Percentiles rank a stretch among this genome's conserved stretches.
These are phyloP conservation scores for Dasypolia templi DNA, from an alignment of 2,888 invertebrate species.

Conservation along the genomic window DNA sequence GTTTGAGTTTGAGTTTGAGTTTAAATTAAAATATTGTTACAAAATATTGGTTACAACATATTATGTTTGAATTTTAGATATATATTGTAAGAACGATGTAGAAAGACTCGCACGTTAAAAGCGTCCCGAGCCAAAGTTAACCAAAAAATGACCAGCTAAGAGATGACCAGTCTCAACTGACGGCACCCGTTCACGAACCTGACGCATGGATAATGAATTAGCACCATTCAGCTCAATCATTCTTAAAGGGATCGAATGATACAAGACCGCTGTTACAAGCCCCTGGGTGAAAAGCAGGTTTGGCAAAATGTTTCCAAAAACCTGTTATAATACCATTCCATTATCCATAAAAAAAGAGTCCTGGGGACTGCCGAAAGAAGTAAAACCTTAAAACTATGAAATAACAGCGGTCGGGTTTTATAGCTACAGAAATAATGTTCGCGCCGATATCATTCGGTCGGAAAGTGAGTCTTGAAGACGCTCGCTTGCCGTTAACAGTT, in stretches of 20 bases:
- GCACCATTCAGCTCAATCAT: background rate
- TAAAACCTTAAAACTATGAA: too few species aligned
- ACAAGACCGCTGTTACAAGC: background rate
- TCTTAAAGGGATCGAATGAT: background rate
- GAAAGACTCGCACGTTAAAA: background rate
- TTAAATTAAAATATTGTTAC: background rate
- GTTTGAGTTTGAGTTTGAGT: too few species aligned
- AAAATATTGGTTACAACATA: background rate
- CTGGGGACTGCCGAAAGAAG: too few species aligned
- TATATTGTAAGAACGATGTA: background rate
- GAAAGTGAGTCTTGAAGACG: too few species aligned
- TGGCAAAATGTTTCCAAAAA: background rate
- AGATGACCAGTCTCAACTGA: background rate
- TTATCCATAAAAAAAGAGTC: background rate
- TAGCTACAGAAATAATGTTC: too few species aligned
- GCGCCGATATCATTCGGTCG: too few species aligned
- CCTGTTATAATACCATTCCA: background rate
- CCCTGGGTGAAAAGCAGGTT: background rate
- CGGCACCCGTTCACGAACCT: background rate
- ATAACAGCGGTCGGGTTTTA: too few species aligned
- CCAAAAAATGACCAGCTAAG: background rate
- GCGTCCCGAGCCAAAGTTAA: background rate
- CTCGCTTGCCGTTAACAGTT: too few species aligned
- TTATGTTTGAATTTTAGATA: background rate
- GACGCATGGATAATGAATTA: too few species aligned